A percentile compares a stretch with the other conserved stretches of the same genome.
These are phyloP conservation scores for Bellardia pandia DNA, from an alignment of 2,888 invertebrate species.

Conservation along the genomic window DNA sequence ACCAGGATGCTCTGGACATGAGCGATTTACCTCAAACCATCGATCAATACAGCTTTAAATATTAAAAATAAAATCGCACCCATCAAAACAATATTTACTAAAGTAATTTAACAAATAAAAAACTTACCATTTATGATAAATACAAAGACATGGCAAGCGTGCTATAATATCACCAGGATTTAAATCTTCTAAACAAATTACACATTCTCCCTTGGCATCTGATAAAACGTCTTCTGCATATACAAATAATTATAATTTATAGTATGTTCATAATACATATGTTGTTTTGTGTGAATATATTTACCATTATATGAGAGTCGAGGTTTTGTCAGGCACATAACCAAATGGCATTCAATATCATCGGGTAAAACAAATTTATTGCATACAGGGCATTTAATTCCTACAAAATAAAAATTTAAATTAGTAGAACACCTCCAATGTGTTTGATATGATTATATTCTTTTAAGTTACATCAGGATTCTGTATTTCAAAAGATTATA, in stretches of 20 bases:
- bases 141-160: slow-evolving; percentile 99
- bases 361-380: slow-evolving; percentile 99
- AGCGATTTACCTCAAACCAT: slow-evolving; percentile 99
- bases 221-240: slow-evolving; percentile 96
- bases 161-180: slow-evolving; percentile 98
- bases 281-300: slow-evolving; percentile 57
- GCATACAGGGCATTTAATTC: slow-evolving; percentile 99
- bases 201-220: slow-evolving; percentile 99
- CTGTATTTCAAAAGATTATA: too few relatives aligned
- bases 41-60: slow-evolving; percentile 96
- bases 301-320: slow-evolving; percentile 99
- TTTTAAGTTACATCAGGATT: too few relatives aligned
- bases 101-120: not conserved
- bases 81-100: slow-evolving; percentile 1
- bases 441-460: too few relatives aligned
- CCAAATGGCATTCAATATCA: slow-evolving; percentile 99
- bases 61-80: not conserved
- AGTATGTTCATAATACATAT: not conserved
- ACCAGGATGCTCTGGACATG: slow-evolving; percentile 99
- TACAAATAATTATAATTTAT: not conserved
- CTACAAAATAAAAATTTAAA: slow-evolving; percentile 86
- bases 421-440: too few relatives aligned
- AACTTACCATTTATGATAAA: slow-evolving; percentile 97
- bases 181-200: slow-evolving; percentile 99
- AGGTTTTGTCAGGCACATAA: slow-evolving; percentile 99